These are phyloP conservation scores for Drepana arcuata DNA, from an alignment of 1,140 invertebrate species.

Conservation along the genomic window DNA sequence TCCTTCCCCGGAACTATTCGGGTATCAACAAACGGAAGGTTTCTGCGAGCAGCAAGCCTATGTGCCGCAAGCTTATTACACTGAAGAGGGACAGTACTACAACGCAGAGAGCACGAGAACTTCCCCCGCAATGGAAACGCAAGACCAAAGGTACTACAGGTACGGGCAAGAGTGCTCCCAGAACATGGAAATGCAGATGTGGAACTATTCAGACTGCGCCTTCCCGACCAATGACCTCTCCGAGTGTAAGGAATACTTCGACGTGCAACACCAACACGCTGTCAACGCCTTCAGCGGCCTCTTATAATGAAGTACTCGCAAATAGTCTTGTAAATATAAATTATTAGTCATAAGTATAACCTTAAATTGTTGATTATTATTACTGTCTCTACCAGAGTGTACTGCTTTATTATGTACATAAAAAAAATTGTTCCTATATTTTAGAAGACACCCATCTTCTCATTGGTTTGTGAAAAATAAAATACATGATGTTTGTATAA, in stretches of 20 bases:
- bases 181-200: conserved; percentile 38
- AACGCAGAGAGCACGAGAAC: conserved; percentile 36
- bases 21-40: conserved; percentile 45
- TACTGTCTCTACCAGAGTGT: background rate
- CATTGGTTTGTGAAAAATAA: conserved; percentile 24
- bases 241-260: conserved; percentile 46
- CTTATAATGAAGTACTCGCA: conserved; percentile 39
- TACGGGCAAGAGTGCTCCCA: conserved; percentile 45
- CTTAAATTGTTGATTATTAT: conserved; percentile 10
- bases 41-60: conserved; percentile 53
- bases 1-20: conserved; percentile 65
- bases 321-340: conserved; percentile 31
- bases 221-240: conserved; percentile 30
- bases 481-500: conserved; percentile 50
- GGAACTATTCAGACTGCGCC: conserved; percentile 49
- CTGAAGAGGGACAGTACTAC: conserved; percentile 55
- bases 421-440: conserved; percentile 20
- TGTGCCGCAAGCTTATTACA: conserved; percentile 41
- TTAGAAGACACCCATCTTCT: conserved; percentile 8
- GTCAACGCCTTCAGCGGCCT: conserved; percentile 43
- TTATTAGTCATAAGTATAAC: conserved; percentile 4
- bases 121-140: conserved; percentile 37
- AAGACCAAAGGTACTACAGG: conserved; percentile 48
- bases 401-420: conserved; percentile 1
- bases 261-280: conserved; percentile 39